Base-by-base conservation (phyloP, 2,888 invertebrate genomes). In the Zootermopsis nevadensis region DNA sequence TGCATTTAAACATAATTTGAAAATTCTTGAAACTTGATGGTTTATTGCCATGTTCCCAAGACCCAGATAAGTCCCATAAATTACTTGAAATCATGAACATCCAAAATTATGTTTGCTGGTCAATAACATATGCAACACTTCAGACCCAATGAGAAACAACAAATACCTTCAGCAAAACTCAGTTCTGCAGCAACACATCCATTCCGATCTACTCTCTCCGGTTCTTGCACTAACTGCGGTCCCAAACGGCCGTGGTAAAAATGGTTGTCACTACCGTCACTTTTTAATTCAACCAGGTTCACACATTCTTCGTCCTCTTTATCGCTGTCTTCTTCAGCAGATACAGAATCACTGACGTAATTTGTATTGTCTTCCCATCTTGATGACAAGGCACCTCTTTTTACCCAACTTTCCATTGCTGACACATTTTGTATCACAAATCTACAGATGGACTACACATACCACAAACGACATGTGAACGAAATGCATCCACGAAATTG, bases 81-180 rank as follows among this genome's bases (percentile, higher is more conserved):
- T 15, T 38, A 38, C 6, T 38, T 38, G 6, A 8, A 38, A 38
- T 38, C 38, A 38, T 38, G 10, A 38, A 38, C 38, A 38, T 38
- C 38, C 10, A 6, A 38, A 8, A 10, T 38, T 38, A 38, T 38
- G 10, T 38, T 38, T 8, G 42, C 42, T 48, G 12, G 15, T 12
- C 42, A 8, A 48, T 15, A 15, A 15, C 15, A 15, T 12, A 48
- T 38, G 10, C 10, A 38, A 48, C 42, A 48, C 15, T 48, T 48
- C 15, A 48, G 15, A 15, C 22, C 12, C 27, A 2, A 1, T 35
- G n/a, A 4, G n/a, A 38, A 74, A 27, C 15, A 33, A 72, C 1
- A 0, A 72, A 76, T 92, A 94, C 94, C 92, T 91, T 92, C 92
- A 89, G 94, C 94, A 88, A 94, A 94, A 90, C 92, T 93, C 86